phyloP scores from a whole-genome alignment of 2,113 vertebrate species.

The Tachuris rubrigastra region DNA sequence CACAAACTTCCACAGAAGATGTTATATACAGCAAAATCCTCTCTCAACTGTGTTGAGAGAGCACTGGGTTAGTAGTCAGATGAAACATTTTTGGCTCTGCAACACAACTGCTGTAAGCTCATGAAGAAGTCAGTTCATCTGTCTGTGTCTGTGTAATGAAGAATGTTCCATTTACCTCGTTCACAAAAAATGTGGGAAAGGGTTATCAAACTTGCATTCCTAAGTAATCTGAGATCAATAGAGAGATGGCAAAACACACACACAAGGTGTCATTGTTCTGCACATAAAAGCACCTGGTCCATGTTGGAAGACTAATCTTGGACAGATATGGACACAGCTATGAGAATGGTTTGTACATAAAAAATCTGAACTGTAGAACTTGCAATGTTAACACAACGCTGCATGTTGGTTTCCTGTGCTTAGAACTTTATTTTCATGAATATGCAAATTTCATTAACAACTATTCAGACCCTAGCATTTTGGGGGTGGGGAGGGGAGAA shows the following conservation, averaged over 20 bases:
- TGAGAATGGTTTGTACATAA: not conserved
- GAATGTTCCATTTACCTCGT: not conserved
- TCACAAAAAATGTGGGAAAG: not conserved
- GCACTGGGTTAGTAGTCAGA: not conserved
- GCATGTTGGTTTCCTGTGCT: not conserved
- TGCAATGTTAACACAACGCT: not conserved
- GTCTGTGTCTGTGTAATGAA: not conserved
- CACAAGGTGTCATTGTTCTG: not conserved
- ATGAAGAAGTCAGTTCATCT: not conserved
- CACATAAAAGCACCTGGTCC: not conserved
- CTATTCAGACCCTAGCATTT: slow-evolving; percentile 31
- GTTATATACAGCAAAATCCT: not conserved
- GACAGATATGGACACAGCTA: not conserved
- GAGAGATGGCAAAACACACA: not conserved
- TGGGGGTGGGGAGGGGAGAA: not conserved
- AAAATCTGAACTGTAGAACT: not conserved
- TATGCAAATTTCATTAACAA: slow-evolving; percentile 59
- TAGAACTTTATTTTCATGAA: slow-evolving; percentile 32
- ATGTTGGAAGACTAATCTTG: not conserved
- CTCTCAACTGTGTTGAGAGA: not conserved
- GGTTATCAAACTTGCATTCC: not conserved
- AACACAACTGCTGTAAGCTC: not conserved
- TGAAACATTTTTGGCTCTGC: not conserved
- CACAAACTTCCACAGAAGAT: not conserved
- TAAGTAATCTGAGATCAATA: not conserved